phyloP scores from a whole-genome alignment of 1,140 invertebrate genomes.

The Ips nitidus region DNA sequence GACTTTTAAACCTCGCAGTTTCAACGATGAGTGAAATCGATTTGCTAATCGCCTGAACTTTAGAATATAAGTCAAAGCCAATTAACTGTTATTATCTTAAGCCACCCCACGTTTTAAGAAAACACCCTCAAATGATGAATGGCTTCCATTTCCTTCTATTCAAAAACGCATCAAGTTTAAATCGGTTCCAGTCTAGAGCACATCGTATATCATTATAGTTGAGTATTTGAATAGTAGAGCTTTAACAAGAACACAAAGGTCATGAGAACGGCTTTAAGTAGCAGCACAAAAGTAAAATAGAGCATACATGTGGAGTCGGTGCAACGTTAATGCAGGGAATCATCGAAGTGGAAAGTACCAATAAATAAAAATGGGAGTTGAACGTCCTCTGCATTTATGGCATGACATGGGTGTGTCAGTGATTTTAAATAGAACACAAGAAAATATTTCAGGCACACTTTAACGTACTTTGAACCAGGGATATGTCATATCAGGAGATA shows the following conservation, averaged over 20 bases:
- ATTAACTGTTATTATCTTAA: too few species aligned
- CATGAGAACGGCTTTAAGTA: conserved; percentile 6
- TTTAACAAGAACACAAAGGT: conserved; percentile 4
- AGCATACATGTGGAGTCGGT: conserved; percentile 7
- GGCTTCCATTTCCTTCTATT: too few species aligned
- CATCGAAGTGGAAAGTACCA: conserved; percentile 15
- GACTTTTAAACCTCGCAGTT: too few species aligned
- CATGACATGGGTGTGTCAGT: conserved; percentile 12
- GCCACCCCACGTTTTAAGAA: too few species aligned
- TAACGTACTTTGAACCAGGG: too few species aligned
- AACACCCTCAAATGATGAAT: too few species aligned
- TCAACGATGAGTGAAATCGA: too few species aligned
- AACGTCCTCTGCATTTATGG: conserved; percentile 10
- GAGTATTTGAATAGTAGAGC: not conserved
- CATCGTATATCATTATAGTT: not conserved
- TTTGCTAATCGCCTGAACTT: too few species aligned
- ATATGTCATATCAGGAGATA: too few species aligned
- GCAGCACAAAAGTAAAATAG: not conserved
- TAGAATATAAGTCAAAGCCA: too few species aligned
- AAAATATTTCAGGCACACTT: not conserved
- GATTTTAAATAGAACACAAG: conserved; percentile 12
- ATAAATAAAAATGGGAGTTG: conserved; percentile 20
- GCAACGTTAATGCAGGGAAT: conserved; percentile 15
- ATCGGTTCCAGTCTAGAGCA: conserved; percentile 17
- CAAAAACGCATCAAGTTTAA: not conserved